These are phyloP conservation scores for Dexiosoma caninum DNA, from an alignment of 2,888 invertebrate genomes.

Conservation along the genomic window DNA sequence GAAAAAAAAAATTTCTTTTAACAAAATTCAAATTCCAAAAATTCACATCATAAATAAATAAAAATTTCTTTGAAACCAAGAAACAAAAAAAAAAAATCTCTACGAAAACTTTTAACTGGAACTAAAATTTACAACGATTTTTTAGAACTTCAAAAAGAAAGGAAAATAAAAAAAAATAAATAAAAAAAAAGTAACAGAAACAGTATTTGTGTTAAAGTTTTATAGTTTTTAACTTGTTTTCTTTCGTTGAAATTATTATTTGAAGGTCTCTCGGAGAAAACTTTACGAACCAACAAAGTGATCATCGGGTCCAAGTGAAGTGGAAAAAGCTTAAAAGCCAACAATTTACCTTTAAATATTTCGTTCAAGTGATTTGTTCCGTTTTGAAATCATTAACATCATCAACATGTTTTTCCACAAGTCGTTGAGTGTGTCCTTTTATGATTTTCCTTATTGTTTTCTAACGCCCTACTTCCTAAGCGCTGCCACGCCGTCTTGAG, in stretches of 20 bases:
- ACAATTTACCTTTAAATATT: background rate
- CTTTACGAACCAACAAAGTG: background rate
- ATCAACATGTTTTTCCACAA: conserved; percentile 45
- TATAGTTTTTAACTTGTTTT: background rate
- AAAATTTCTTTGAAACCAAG: conserved; percentile 19
- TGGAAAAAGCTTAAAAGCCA: conserved; percentile 24
- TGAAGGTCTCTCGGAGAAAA: background rate
- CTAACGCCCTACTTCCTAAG: conserved; percentile 51
- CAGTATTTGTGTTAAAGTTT: conserved; percentile 7
- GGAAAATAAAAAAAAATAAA: background rate
- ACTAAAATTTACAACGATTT: conserved; percentile 36
- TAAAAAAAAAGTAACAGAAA: too few relatives aligned
- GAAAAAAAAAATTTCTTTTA: conserved; percentile 36
- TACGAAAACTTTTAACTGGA: conserved; percentile 1
- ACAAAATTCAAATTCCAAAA: conserved; percentile 40
- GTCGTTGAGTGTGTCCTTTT: conserved; percentile 45
- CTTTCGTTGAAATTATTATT: background rate
- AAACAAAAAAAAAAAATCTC: background rate
- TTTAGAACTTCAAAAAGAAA: conserved; percentile 25
- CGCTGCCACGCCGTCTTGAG: conserved; percentile 64
- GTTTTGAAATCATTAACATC: background rate
- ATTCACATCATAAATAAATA: conserved; percentile 16
- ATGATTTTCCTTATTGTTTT: conserved; percentile 44
- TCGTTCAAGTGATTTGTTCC: background rate
- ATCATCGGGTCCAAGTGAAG: conserved; percentile 8